Percentiles rank a stretch among this genome's conserved stretches.
phyloP scores from a whole-genome alignment of 2,797 vertebrate species.

The Pachyuromys duprasi region DNA sequence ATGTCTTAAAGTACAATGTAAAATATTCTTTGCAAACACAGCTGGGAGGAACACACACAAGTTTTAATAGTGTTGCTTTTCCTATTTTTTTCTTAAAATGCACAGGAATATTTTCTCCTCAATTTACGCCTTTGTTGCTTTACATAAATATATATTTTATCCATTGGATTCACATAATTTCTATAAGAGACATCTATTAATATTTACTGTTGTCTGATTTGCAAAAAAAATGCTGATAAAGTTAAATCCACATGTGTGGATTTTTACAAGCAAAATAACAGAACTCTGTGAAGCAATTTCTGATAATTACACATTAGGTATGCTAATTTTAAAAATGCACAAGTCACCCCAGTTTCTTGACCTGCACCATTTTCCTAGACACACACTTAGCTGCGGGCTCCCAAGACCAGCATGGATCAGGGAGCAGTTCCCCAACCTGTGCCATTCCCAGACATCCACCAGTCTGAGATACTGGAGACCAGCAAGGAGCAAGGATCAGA shows the following conservation, averaged over 20 bases:
- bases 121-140: neutral
- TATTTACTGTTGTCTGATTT: neutral
- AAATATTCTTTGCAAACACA: neutral
- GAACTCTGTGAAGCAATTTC: neutral
- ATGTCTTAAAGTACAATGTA: neutral
- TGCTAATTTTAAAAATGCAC: too few relatives aligned
- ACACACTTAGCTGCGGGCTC: too few relatives aligned
- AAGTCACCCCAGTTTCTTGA: too few relatives aligned
- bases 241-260: neutral
- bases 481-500: too few relatives aligned
- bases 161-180: slow-evolving; percentile 52
- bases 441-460: too few relatives aligned
- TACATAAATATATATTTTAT: slow-evolving; percentile 48
- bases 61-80: neutral
- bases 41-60: neutral
- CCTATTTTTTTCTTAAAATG: neutral
- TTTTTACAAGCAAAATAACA: neutral
- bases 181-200: slow-evolving; percentile 41
- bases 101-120: neutral
- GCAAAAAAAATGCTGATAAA: neutral
- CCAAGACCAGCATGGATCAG: too few relatives aligned
- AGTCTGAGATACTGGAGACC: too few relatives aligned
- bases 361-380: too few relatives aligned
- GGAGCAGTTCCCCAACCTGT: too few relatives aligned
- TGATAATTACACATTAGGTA: neutral